Percentiles rank a stretch among this genome's conserved stretches.
phyloP scores from a whole-genome alignment of 1,140 invertebrate genomes.

The Mamestra configurata region DNA sequence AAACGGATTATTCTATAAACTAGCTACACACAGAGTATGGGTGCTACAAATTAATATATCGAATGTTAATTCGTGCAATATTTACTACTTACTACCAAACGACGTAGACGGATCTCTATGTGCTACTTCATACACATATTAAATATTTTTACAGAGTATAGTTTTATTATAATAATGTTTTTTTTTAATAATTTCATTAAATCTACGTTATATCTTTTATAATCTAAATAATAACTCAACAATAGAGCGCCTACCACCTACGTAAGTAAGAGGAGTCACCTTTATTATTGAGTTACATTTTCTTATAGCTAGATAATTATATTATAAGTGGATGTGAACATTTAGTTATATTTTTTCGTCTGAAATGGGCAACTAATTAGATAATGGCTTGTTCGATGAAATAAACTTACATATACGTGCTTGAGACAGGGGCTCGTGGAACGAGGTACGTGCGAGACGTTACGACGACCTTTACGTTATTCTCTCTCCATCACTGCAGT shows the following conservation, averaged over 20 bases:
- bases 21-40: slow-evolving; percentile 38
- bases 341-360: slow-evolving; percentile 12
- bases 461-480: not conserved
- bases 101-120: slow-evolving; percentile 38
- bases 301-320: slow-evolving; percentile 21
- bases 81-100: slow-evolving; percentile 45
- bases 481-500: too few relatives aligned
- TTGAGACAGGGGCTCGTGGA: not conserved
- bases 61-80: slow-evolving; percentile 45
- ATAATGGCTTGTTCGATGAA: slow-evolving; percentile 28
- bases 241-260: slow-evolving; percentile 10
- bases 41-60: slow-evolving; percentile 37
- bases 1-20: slow-evolving; percentile 31
- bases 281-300: slow-evolving; percentile 17
- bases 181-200: slow-evolving; percentile 17
- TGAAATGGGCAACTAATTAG: slow-evolving; percentile 13
- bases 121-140: slow-evolving; percentile 34
- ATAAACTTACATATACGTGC: slow-evolving; percentile 10
- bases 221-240: slow-evolving; percentile 16
- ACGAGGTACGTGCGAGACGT: not conserved
- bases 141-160: slow-evolving; percentile 32
- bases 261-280: not conserved
- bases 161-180: slow-evolving; percentile 8
- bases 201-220: slow-evolving; percentile 17
- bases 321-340: slow-evolving; percentile 40